Evolutionary conservation across 1,140 invertebrate genomes (phyloP), one percentile per base, ranked within the genome.

Genomic region (Lasioglossum baleicum): DNA sequence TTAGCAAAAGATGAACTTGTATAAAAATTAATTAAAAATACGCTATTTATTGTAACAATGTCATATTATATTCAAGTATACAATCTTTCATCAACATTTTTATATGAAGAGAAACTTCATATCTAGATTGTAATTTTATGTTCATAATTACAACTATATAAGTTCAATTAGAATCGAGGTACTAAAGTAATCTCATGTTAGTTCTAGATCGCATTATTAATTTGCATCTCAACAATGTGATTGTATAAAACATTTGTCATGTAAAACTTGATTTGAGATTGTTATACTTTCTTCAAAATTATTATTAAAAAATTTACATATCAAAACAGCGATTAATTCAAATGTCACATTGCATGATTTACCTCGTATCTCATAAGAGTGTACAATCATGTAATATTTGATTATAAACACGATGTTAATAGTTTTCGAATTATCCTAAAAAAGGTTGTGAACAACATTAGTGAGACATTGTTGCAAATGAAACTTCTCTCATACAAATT

Each of bases 111-210:
- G 70, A 51, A 78, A 68, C 7, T 84, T 77, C 1, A 13, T 26
- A 26, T 2, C 53, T 82, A 70, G 42, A 63, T 65, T 67, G 61
- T 75, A 73, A 78, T 83, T 35, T 72, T 22, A 63, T 35, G 75
- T 48, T 76, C 20, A 61, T 60, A 31, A 79, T 81, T 76, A 76
- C 58, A 65, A 51, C 63, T 84, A 60, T 31, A 72, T 83, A 75
- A 80, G 17, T 75, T 44, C 75, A 78, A 80, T 80, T 67, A 73
- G 74, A 88, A 80, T 40, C 75, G 56, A 89, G 88, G 88, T 87
- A 89, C 86, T 87, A 88, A 77, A 82, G 88, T 89, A 86, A 82
- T 63, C 6, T 83, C 63, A 40, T 78, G 77, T 76, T 68, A 85
- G 64, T 71, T 53, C 65, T 67, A 56, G 68, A 74, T 64, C 61